These are phyloP conservation scores for Zosterops hypoxanthus DNA, from an alignment of 2,113 vertebrate genomes.

Conservation along the genomic window DNA sequence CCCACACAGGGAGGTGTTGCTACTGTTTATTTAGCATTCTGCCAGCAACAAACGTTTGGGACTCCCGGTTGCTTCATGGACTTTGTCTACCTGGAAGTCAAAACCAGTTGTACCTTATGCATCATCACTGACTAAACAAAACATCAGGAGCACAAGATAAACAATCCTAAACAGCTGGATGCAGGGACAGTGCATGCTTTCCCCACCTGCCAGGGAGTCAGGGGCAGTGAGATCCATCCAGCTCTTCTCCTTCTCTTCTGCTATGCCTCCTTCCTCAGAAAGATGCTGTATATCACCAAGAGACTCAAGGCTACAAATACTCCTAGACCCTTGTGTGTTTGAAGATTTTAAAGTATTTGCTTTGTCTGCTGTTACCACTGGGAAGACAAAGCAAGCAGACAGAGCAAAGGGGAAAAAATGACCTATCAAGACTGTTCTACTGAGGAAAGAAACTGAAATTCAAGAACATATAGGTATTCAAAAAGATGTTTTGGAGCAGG, in stretches of 20 bases:
- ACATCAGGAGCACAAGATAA: not conserved
- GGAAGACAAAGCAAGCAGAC: not conserved
- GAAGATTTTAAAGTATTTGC: not conserved
- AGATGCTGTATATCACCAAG: not conserved
- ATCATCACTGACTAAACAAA: conserved; percentile 31
- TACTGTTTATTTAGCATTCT: conserved; percentile 65
- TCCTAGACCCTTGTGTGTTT: not conserved
- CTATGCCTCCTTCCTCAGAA: not conserved
- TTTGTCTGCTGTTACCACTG: accelerated
- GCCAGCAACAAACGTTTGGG: conserved; percentile 51
- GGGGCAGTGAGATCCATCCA: not conserved
- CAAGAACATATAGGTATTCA: not conserved
- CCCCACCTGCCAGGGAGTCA: not conserved
- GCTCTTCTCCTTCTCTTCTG: not conserved
- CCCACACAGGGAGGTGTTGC: conserved; percentile 62
- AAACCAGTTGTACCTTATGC: conserved; percentile 4
- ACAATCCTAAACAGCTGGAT: conserved; percentile 5
- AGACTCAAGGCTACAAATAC: not conserved
- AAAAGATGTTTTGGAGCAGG: not conserved
- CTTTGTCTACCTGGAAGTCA: conserved; percentile 44
- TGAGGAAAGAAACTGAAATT: not conserved
- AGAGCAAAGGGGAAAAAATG: not conserved
- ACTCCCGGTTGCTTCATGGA: conserved; percentile 59
- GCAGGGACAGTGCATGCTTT: not conserved
- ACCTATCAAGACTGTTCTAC: not conserved